These are phyloP conservation scores for Scolopax mira DNA, from an alignment of 2,113 vertebrate species.

Conservation along the genomic window DNA sequence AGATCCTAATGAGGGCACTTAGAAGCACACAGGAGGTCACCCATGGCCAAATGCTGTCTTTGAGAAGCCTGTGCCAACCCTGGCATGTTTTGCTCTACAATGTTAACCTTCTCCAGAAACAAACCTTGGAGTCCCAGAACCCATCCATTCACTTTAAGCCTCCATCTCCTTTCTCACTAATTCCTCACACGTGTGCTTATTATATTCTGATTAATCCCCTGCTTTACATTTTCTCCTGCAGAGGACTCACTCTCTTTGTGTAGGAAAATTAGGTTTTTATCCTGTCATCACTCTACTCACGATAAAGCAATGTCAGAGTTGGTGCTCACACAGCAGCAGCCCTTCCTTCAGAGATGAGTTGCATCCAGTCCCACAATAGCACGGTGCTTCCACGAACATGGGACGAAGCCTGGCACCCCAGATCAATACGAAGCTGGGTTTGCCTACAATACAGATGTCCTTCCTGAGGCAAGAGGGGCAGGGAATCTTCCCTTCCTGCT, in stretches of 20 bases:
- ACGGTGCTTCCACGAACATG: fast-evolving
- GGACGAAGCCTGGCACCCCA: neutral
- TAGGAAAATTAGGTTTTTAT: neutral
- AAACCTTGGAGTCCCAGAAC: neutral
- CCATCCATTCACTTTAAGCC: neutral
- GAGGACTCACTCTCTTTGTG: neutral
- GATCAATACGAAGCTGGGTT: fast-evolving
- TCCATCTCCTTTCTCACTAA: neutral
- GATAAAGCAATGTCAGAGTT: neutral
- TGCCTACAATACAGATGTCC: neutral
- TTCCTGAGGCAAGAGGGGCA: neutral
- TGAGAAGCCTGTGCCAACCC: neutral
- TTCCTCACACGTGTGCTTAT: neutral
- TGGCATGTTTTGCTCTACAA: neutral
- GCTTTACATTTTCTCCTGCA: neutral
- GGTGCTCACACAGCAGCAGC: neutral
- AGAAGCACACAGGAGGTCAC: neutral
- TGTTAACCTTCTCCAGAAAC: neutral
- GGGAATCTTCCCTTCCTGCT: neutral
- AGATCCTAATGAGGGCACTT: neutral
- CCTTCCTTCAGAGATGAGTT: neutral
- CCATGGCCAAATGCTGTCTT: neutral
- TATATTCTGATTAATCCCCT: neutral
- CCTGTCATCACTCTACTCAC: neutral
- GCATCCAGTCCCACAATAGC: neutral